Evolutionary conservation across 2,888 invertebrate genomes (phyloP).

Genomic region (Eristalis tenax): DNA sequence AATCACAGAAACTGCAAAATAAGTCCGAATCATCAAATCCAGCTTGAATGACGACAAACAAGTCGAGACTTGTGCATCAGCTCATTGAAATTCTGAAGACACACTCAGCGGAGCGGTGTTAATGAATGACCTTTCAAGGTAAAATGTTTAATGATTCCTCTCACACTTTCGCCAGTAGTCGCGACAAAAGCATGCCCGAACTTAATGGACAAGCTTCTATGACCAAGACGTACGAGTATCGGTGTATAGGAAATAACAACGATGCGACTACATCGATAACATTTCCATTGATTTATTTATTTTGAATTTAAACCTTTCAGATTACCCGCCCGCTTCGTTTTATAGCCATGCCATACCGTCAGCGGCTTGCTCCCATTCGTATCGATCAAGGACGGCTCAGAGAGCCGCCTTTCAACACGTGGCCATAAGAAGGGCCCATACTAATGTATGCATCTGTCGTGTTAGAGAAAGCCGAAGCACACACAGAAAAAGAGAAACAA

Average conservation of each 20-base stretch:
- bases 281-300: neutral
- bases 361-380: neutral
- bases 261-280: neutral
- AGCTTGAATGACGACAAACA: no score
- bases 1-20: no score
- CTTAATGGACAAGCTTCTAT: neutral
- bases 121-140: no score
- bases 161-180: no score
- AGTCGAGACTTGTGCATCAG: no score
- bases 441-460: neutral
- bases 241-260: neutral
- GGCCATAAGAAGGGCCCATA: neutral
- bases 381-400: neutral
- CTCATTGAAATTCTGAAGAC: no score
- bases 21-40: no score
- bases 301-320: neutral
- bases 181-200: no score
- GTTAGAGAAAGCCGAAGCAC: neutral
- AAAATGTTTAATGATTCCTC: no score
- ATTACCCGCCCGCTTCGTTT: neutral
- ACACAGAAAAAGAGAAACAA: no score
- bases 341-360: neutral
- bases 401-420: neutral
- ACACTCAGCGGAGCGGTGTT: no score
- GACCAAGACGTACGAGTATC: neutral